These are phyloP conservation scores for Zingel zingel DNA, from an alignment of 2,113 vertebrate genomes.

Conservation along the genomic window DNA sequence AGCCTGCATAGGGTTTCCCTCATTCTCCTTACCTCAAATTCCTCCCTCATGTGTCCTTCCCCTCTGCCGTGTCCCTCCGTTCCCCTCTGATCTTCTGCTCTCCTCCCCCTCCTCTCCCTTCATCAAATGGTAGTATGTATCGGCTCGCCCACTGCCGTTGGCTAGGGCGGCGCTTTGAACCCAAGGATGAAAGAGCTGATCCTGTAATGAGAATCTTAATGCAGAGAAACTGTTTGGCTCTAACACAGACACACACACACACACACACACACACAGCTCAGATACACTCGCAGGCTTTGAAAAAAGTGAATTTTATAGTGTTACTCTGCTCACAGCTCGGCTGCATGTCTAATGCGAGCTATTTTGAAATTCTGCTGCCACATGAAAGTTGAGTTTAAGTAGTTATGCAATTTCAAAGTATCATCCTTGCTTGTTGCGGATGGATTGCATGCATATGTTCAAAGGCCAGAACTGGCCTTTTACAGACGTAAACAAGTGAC, in stretches of 20 bases:
- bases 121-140: conserved; percentile 55
- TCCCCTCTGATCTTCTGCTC: conserved; percentile 52
- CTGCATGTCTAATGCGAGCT: conserved; percentile 70
- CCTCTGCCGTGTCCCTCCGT: conserved; percentile 1
- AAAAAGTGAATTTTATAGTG: conserved; percentile 58
- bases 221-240: conserved; percentile 58
- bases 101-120: conserved; percentile 34
- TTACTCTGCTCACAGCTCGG: conserved; percentile 27
- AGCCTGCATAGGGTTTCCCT: conserved; percentile 28
- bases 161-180: conserved; percentile 73
- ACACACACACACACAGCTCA: not conserved
- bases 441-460: conserved; percentile 38
- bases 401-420: conserved; percentile 68
- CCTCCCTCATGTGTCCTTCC: conserved; percentile 20
- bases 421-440: conserved; percentile 30
- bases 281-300: conserved; percentile 29
- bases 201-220: conserved; percentile 77
- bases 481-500: conserved; percentile 42
- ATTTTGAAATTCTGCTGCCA: conserved; percentile 70
- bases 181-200: conserved; percentile 76
- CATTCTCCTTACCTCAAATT: conserved; percentile 11
- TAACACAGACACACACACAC: conserved; percentile 22
- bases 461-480: conserved; percentile 5
- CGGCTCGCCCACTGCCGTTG: conserved; percentile 55
- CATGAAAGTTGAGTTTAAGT: conserved; percentile 59